These are phyloP conservation scores for Hippocampus guttulatus DNA, from an alignment of 2,113 vertebrate genomes.

Conservation along the genomic window DNA sequence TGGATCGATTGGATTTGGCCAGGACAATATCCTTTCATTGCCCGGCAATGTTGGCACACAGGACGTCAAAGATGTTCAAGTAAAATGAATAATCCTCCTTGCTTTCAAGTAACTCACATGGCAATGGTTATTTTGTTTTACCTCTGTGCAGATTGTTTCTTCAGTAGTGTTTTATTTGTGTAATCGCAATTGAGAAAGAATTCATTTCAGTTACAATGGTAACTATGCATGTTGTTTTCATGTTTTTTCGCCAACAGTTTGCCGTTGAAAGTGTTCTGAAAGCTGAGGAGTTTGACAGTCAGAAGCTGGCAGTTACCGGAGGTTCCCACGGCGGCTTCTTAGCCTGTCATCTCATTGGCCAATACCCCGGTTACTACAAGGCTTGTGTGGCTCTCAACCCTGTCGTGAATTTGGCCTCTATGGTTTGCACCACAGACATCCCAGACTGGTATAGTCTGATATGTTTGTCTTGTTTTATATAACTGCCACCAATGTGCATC, in stretches of 20 bases:
- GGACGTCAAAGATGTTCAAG: slow-evolving; percentile 91
- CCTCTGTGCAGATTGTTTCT: background rate
- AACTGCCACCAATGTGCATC: background rate
- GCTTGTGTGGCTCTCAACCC: slow-evolving; percentile 87
- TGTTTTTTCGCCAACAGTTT: slow-evolving; percentile 64
- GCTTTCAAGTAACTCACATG: background rate
- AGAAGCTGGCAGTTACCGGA: slow-evolving; percentile 79
- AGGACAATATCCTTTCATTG: slow-evolving; percentile 84
- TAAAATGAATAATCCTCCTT: slow-evolving; percentile 45
- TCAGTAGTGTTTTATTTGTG: no score
- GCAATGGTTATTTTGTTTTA: background rate
- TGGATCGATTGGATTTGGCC: slow-evolving; percentile 88
- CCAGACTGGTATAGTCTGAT: slow-evolving; percentile 83
- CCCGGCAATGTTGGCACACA: slow-evolving; percentile 85
- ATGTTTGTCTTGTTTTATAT: background rate
- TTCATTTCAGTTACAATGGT: background rate
- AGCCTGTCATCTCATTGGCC: slow-evolving; percentile 90
- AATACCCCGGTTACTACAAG: slow-evolving; percentile 84
- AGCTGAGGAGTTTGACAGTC: slow-evolving; percentile 64
- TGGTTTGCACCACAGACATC: slow-evolving; percentile 87
- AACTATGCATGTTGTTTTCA: background rate
- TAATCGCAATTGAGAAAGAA: background rate
- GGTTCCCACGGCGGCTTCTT: slow-evolving; percentile 94
- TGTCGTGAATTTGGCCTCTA: slow-evolving; percentile 86
- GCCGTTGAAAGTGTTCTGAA: slow-evolving; percentile 82